Conservation (phyloP, 2,113 vertebrate genomes). For the Ctenodactylus gundi region DNA sequence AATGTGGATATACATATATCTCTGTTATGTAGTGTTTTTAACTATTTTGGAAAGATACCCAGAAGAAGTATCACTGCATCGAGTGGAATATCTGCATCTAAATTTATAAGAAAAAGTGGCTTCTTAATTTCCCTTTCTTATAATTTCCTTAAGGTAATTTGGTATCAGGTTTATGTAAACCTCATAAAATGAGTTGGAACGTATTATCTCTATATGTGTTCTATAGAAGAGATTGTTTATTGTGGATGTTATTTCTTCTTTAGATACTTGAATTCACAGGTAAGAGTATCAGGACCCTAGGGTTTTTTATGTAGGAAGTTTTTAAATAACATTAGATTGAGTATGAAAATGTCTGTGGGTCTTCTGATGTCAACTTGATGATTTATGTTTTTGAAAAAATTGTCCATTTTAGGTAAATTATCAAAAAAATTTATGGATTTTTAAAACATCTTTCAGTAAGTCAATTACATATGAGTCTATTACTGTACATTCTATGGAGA, state of each 20-base stretch:
- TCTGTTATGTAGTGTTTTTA: too few species aligned
- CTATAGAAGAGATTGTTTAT: slow-evolving; percentile 22
- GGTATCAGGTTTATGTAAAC: background rate
- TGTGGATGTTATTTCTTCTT: background rate
- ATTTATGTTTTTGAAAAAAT: slow-evolving; percentile 30
- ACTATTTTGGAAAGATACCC: too few species aligned
- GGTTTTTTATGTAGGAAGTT: background rate
- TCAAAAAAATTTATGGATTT: background rate
- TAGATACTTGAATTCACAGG: slow-evolving; percentile 11
- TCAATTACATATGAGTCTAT: background rate
- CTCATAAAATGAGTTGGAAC: background rate
- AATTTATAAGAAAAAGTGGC: background rate
- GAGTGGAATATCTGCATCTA: slow-evolving; percentile 20
- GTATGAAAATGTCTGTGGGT: slow-evolving; percentile 1
- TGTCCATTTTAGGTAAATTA: background rate
- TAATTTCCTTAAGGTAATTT: background rate
- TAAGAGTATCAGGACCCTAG: background rate
- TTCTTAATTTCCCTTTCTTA: slow-evolving; percentile 6
- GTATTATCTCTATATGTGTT: background rate
- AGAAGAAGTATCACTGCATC: too few species aligned
- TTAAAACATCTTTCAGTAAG: background rate
- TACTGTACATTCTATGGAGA: background rate
- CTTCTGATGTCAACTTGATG: background rate
- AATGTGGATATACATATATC: too few species aligned
- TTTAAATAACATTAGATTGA: slow-evolving; percentile 37